phyloP scores from a whole-genome alignment of 2,113 vertebrate genomes.

The Chloroceryle aenea region DNA sequence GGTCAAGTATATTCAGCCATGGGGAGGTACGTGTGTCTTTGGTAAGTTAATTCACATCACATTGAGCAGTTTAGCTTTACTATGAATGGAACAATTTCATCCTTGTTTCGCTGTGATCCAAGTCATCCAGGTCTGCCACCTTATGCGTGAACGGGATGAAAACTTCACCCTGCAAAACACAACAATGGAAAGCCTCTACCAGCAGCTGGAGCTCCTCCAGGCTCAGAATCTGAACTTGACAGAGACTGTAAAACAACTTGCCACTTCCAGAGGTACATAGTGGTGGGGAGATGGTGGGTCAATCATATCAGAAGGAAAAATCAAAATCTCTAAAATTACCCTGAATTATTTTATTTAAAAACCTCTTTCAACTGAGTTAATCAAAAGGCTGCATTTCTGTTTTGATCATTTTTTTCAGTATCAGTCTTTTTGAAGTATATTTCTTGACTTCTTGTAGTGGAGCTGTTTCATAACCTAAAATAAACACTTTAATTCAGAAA shows the following conservation, averaged over 20 bases:
- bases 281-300: not conserved
- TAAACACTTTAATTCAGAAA: not conserved
- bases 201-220: slow-evolving; percentile 38
- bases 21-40: not conserved
- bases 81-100: not conserved
- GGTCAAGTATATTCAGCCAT: not conserved
- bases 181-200: slow-evolving; percentile 35
- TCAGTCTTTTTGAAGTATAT: not conserved
- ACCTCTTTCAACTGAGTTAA: fast-evolving
- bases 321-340: not conserved
- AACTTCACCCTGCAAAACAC: slow-evolving; percentile 49
- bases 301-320: not conserved
- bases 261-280: slow-evolving; percentile 50
- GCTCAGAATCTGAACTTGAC: slow-evolving; percentile 54
- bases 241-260: slow-evolving; percentile 40
- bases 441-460: not conserved
- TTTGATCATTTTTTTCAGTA: not conserved
- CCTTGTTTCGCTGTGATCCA: not conserved
- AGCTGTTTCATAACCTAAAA: not conserved
- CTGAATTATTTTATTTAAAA: not conserved
- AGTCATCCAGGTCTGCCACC: slow-evolving; percentile 47
- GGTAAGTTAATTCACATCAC: not conserved
- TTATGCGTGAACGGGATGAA: not conserved
- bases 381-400: not conserved
- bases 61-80: not conserved